Conservation (phyloP, 2,113 vertebrate species). For the Labeo catla region DNA sequence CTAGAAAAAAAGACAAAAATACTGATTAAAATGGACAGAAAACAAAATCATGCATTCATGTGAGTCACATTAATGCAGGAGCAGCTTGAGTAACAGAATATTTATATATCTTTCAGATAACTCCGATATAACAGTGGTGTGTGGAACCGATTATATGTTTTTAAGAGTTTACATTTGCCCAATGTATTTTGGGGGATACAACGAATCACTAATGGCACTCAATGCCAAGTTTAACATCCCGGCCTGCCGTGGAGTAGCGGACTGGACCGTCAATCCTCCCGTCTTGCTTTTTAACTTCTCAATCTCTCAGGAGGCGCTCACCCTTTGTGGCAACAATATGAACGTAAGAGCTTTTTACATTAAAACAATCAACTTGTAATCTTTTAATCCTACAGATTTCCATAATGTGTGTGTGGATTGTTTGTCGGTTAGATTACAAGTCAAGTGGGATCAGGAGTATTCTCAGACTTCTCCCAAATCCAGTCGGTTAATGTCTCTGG, state of each 20-base stretch:
- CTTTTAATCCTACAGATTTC: not conserved
- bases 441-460: conserved; percentile 65
- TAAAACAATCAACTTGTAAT: not conserved
- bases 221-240: conserved; percentile 62
- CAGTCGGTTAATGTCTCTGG: conserved; percentile 78
- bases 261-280: conserved; percentile 64
- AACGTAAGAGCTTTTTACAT: conserved; percentile 49
- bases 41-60: not conserved
- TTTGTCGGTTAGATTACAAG: conserved; percentile 62
- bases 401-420: not conserved
- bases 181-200: conserved; percentile 75
- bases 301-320: conserved; percentile 57
- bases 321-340: conserved; percentile 60
- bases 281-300: conserved; percentile 73
- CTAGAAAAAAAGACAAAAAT: not conserved
- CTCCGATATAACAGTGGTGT: conserved; percentile 70
- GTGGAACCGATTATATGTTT: conserved; percentile 69
- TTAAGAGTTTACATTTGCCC: conserved; percentile 74
- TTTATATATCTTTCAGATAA: conserved; percentile 49
- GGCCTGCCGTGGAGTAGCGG: conserved; percentile 67
- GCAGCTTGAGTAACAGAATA: not conserved
- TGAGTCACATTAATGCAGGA: not conserved
- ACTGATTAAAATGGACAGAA: not conserved
- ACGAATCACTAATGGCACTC: conserved; percentile 73
- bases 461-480: conserved; percentile 73